Evolutionary conservation across 2,113 vertebrate species (phyloP).

Genomic region (Chunga burmeisteri): DNA sequence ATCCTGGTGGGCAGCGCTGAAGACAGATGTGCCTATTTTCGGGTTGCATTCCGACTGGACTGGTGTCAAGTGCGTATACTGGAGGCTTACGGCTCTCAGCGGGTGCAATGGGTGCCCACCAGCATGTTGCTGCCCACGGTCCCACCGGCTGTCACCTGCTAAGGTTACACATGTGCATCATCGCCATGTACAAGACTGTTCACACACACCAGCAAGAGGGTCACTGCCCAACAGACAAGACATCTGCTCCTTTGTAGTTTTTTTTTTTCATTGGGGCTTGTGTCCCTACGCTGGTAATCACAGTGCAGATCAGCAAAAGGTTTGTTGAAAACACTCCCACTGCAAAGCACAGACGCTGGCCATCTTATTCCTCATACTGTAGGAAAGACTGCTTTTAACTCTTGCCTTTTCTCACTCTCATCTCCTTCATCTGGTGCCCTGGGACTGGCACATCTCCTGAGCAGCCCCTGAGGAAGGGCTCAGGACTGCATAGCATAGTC

Average conservation of each 20-base stretch:
- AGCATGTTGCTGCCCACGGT: not conserved
- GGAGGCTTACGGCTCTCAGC: not conserved
- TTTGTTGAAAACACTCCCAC: not conserved
- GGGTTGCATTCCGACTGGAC: not conserved
- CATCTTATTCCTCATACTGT: not conserved
- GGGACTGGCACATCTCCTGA: not conserved
- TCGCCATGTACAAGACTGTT: rapidly evolving
- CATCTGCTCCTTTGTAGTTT: not conserved
- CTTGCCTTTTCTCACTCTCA: not conserved
- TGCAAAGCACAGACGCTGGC: not conserved
- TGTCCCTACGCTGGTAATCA: not conserved
- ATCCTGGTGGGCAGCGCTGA: not conserved
- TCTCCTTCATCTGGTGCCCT: not conserved
- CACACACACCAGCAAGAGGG: not conserved
- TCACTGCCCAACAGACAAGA: not conserved
- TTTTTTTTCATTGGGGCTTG: not conserved
- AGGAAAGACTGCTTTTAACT: not conserved
- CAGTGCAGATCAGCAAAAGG: not conserved
- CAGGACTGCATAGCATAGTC: not conserved
- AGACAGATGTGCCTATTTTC: not conserved
- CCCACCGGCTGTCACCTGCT: not conserved
- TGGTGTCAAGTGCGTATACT: rapidly evolving
- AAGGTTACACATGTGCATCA: rapidly evolving
- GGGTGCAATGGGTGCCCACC: not conserved
- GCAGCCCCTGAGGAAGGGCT: not conserved